Base-by-base conservation (phyloP, 2,888 invertebrate genomes). In the Lasioglossum marginatum region DNA sequence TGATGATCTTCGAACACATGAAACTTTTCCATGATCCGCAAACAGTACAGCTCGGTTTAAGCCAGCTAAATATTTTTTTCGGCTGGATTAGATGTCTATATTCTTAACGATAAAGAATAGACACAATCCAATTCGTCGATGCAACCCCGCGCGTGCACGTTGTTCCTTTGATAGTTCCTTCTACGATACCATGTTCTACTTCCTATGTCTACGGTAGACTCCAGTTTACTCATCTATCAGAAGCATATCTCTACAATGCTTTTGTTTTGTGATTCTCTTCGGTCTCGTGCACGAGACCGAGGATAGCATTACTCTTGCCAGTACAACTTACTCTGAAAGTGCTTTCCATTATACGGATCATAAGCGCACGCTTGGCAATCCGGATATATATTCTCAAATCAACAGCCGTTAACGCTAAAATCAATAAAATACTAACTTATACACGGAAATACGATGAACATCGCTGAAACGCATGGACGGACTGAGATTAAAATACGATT, bases 81-180 rank as follows among this genome's bases (percentile, higher is more conserved):
- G 87, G 81, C 86, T 91, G 93, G 94, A 95, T 95, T 95, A 94
- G 90, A 94, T 93, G 96, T 96, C 96, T 96, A 96, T 95, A 96
- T 96, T 96, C 96, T 96, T 96, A 96, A 95, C 96, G 95, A 94
- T 96, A 95, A 96, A 96, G 96, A 96, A 96, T 96, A 96, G 96
- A 96, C 96, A 96, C 96, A 96, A 96, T 96, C 96, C 92, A 23
- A 84, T 89, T 91, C 76, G 88, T 88, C 90, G 89, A 89, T 82
- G 87, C 63, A 89, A 37, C 23, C 37, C 68, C 68, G 34, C 34
- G 34, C 68, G 89, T 93, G 86, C 88, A 85, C 84, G 80, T 89
- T 71, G 79, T 77, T 81, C 37, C 37, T 88, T 86, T 80, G 79
- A 52, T 87, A 87, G 81, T 83, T 86, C 77, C 40, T 77, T 87